Percentiles rank a stretch among this genome's conserved stretches.
Conservation (phyloP, 2,113 vertebrate genomes). For the Prietella phreatophila region DNA sequence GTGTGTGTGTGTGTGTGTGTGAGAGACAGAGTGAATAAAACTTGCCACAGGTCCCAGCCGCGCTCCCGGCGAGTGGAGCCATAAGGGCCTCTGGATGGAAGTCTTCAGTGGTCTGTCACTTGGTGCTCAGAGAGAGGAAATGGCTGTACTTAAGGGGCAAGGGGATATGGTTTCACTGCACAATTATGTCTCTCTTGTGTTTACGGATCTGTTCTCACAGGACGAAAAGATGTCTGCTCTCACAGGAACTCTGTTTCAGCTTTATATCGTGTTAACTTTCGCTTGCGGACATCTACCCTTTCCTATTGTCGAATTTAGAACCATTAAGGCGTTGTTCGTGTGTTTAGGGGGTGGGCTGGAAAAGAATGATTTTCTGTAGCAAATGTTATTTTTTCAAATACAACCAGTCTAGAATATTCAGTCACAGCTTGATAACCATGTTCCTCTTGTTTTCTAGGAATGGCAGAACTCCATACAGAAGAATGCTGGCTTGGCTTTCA, state of each 20-base stretch:
- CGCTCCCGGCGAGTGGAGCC: slow-evolving; percentile 64
- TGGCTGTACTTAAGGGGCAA: slow-evolving; percentile 69
- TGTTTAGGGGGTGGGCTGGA: neutral
- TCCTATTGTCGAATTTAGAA: slow-evolving; percentile 57
- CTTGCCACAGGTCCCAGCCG: slow-evolving; percentile 65
- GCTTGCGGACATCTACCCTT: slow-evolving; percentile 48
- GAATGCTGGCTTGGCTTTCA: slow-evolving; percentile 96
- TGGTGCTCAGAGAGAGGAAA: slow-evolving; percentile 70
- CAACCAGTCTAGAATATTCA: neutral
- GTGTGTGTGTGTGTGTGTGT: slow-evolving; percentile 11
- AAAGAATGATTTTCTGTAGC: neutral
- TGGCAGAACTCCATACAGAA: slow-evolving; percentile 99
- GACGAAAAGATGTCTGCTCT: slow-evolving; percentile 60
- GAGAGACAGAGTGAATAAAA: slow-evolving; percentile 33
- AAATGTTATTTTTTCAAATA: neutral
- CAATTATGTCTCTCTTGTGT: slow-evolving; percentile 71
- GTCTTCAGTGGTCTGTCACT: slow-evolving; percentile 75
- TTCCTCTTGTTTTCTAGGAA: slow-evolving; percentile 80
- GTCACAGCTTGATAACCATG: neutral
- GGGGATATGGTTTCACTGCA: slow-evolving; percentile 73
- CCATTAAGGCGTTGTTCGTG: slow-evolving; percentile 41
- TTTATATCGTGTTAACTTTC: slow-evolving; percentile 57
- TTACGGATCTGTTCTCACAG: slow-evolving; percentile 67
- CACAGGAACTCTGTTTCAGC: slow-evolving; percentile 58
- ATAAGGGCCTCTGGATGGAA: slow-evolving; percentile 59